Conservation (phyloP, 2,797 vertebrate species). For the Astyanax mexicanus region DNA sequence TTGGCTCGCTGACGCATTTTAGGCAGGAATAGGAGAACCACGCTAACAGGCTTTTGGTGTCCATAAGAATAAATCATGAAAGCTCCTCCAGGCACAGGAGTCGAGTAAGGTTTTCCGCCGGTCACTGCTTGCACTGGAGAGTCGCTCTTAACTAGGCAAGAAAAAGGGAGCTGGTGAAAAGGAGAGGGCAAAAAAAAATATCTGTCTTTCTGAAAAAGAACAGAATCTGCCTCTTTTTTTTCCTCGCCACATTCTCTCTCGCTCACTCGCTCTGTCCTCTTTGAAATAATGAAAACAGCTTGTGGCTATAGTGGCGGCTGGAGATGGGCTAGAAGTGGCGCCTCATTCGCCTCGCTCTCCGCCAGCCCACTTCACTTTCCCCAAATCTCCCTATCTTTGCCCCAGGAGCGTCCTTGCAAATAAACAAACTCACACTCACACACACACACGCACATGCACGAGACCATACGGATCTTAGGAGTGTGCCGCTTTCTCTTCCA, state of each 20-base stretch:
- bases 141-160: slow-evolving; percentile 26
- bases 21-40: slow-evolving; percentile 31
- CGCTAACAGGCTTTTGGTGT: slow-evolving; percentile 41
- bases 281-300: slow-evolving; percentile 77
- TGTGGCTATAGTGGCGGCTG: slow-evolving; percentile 72
- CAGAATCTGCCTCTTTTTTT: slow-evolving; percentile 64
- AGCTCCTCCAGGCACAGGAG: background rate
- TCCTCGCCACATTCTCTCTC: background rate
- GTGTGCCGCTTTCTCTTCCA: background rate
- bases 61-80: slow-evolving; percentile 10
- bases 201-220: slow-evolving; percentile 62
- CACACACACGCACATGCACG: background rate
- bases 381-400: slow-evolving; percentile 72
- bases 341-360: slow-evolving; percentile 68
- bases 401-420: slow-evolving; percentile 72
- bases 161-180: slow-evolving; percentile 48
- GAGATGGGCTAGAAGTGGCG: slow-evolving; percentile 72
- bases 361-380: slow-evolving; percentile 73
- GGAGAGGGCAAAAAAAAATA: slow-evolving; percentile 57
- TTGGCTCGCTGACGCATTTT: background rate
- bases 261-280: slow-evolving; percentile 59
- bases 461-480: background rate
- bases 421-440: slow-evolving; percentile 70
- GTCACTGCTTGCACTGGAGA: background rate
- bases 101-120: background rate